These are phyloP conservation scores for Corythoichthys haematopterus DNA, from an alignment of 2,113 vertebrate species.

Conservation along the genomic window DNA sequence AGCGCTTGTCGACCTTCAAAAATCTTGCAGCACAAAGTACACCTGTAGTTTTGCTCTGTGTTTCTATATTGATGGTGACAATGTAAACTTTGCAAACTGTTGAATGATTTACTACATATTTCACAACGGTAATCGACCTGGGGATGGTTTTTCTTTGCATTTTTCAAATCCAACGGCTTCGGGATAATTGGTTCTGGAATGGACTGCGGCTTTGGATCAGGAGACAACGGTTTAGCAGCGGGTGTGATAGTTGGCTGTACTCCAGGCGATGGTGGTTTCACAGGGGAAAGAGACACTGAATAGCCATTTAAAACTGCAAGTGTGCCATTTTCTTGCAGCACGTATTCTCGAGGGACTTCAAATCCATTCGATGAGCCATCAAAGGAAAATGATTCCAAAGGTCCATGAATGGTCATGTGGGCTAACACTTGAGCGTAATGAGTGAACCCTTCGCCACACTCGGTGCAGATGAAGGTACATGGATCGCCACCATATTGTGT, in stretches of 20 bases:
- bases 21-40: constrained; percentile 73
- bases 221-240: constrained; percentile 38
- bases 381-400: constrained; percentile 66
- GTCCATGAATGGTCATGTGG: constrained; percentile 72
- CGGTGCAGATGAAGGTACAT: constrained; percentile 74
- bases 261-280: constrained; percentile 56
- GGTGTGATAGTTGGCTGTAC: constrained; percentile 40
- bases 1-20: constrained; percentile 63
- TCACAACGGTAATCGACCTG: constrained; percentile 65
- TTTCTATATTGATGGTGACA: constrained; percentile 73
- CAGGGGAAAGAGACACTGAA: constrained; percentile 43
- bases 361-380: constrained; percentile 67
- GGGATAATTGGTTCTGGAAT: constrained; percentile 30
- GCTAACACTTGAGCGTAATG: constrained; percentile 65
- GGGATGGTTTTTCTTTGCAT: constrained; percentile 43
- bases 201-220: constrained; percentile 27
- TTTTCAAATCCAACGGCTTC: constrained; percentile 36
- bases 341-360: constrained; percentile 72
- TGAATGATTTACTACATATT: constrained; percentile 70
- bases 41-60: constrained; percentile 69
- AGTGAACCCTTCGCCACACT: constrained; percentile 75
- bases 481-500: constrained; percentile 44
- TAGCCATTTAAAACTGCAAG: constrained; percentile 66
- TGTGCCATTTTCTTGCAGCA: constrained; percentile 76
- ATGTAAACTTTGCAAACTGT: constrained; percentile 64